Evolutionary conservation across 2,797 vertebrate species (phyloP), one percentile per base, ranked within the genome.

Genomic region (Alectoris magna): DNA sequence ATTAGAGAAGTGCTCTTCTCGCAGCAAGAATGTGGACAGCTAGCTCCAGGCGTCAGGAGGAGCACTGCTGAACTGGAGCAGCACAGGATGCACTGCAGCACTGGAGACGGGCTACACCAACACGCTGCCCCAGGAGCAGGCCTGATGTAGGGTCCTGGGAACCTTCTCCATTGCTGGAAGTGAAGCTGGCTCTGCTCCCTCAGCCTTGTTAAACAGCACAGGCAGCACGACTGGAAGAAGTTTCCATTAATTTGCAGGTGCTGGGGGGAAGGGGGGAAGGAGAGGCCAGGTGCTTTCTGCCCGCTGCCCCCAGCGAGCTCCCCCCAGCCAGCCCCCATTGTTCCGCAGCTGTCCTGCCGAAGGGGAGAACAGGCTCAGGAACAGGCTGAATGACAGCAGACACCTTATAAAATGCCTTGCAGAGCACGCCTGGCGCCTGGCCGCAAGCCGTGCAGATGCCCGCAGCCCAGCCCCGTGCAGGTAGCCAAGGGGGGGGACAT

Each of bases 191-290:
- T 95, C 80, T 73, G 48, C 74, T 55, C 49, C 90, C 86, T 74
- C 49, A 41, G 87, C 91, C 87, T 95, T 80, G 80, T 96, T 96
- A 95, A 96, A 95, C 59, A 88, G 89, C 55, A 39, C 87, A 94
- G 48, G 84, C 94, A 88, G 66, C 59, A 11, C 64, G 60, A 82
- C 0, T 95, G 91, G 76, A 95, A 91, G 84, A 93, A 93, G 53
- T 94, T 96, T 94, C 95, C 93, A 96, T 95, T 97, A 90, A 95
- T 90, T 93, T 94, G 95, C 96, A 97, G 96, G 95, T 97, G 95
- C 77, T 82, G 70, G 91, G 90, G 88, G 78, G 68, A 88, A 88
- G 85, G 27, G 34, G 34, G 17, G 63, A 64, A 92, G 70, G 85
- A 92, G 83, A 94, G 19, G 10, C 95, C 96, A 97, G 97, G 95